Base-by-base conservation (phyloP, 2,888 invertebrate genomes). In the Gandaritis pyraliata region DNA sequence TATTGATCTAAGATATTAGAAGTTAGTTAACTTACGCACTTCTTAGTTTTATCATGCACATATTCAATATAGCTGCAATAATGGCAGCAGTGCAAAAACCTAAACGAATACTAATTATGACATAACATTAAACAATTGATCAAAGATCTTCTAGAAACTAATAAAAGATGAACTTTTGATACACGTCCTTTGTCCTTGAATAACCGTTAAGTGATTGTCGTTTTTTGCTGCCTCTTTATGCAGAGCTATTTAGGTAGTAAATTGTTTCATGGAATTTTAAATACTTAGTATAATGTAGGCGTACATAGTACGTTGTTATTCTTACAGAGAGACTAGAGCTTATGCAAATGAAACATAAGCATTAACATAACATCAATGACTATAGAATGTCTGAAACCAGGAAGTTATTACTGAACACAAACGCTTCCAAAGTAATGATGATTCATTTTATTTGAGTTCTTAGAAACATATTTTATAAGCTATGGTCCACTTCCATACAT, bases 291-390 rank as follows among this genome's bases (percentile, higher is more conserved):
- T n/a, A n/a, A 16, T 6, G 13, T 2, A 15, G 6, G 13, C 33
- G 8, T 43, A 43, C 16, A 4, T 29, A 23, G 16, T 43, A 30
- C 29, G 29, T 30, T 10, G 23, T 38, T 45, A 13, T 8, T 23
- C 38, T 38, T 47, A 36, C 30, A 1, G 30, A 23, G 23, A 5
- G 23, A 23, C 23, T 38, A 41, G 41, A 48, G 51, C 60, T 23
- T 65, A 61, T 36, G 53, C 45, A 52, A 47, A 69, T 50, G 33
- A 43, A 13, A 49, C 36, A 33, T 7, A 48, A 48, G 15, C 5
- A 64, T 65, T 65, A 61, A 49, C 67, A 67, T 66, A 66, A 66
- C 12, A 61, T 61, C 58, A 70, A 66, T 65, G 64, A 58, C 58
- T 60, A 64, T 51, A 66, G 60, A 66, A 62, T 51, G 63, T 62